Percentiles rank a stretch among this genome's conserved stretches.
phyloP scores from a whole-genome alignment of 2,113 vertebrate genomes.

The Orycteropus afer region DNA sequence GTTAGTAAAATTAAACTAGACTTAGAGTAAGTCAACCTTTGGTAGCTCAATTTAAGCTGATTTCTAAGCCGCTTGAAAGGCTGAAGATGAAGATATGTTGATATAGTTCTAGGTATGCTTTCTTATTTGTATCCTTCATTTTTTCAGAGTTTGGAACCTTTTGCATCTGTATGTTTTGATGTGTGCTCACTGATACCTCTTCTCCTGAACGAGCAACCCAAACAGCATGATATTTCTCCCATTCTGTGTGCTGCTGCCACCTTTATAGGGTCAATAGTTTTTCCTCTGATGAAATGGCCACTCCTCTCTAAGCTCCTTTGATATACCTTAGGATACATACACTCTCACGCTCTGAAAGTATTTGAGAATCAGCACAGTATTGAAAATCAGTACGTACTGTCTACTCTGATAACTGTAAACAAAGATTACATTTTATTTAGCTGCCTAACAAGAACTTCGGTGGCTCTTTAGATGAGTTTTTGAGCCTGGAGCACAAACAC shows the following conservation, averaged over 20 bases:
- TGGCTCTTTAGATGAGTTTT: slow-evolving; percentile 59
- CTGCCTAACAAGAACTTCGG: slow-evolving; percentile 45
- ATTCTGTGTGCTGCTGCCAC: not conserved
- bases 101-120: not conserved
- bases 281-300: not conserved
- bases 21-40: slow-evolving; percentile 22
- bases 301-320: not conserved
- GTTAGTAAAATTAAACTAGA: not conserved
- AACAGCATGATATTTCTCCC: not conserved
- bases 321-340: not conserved
- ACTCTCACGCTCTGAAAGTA: not conserved
- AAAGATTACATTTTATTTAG: slow-evolving; percentile 63
- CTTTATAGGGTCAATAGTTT: not conserved
- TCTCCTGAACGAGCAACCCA: not conserved
- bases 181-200: not conserved
- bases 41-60: not conserved
- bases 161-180: not conserved
- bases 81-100: not conserved
- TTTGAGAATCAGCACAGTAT: not conserved
- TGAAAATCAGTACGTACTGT: not conserved
- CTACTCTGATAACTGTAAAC: slow-evolving; percentile 51
- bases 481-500: slow-evolving; percentile 29
- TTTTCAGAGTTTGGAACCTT: not conserved
- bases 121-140: not conserved
- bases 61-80: not conserved